Conservation (phyloP, 2,888 invertebrate genomes). For the Sinopyrophorus schimmeli region DNA sequence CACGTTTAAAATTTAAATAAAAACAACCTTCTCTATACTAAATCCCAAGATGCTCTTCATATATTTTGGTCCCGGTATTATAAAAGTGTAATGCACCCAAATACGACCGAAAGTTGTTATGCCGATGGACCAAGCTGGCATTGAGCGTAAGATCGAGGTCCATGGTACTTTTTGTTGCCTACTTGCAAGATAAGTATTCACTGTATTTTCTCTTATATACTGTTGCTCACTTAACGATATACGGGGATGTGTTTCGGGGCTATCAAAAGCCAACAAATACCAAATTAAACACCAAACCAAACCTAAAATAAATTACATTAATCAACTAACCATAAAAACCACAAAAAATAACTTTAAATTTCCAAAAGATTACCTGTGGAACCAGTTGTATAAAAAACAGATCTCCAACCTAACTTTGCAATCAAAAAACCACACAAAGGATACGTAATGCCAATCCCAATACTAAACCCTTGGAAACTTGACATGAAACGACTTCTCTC, state of each 20-base stretch:
- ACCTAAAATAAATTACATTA: slow-evolving; percentile 36
- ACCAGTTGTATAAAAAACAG: slow-evolving; percentile 72
- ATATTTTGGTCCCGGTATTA: slow-evolving; percentile 70
- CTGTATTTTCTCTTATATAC: slow-evolving; percentile 66
- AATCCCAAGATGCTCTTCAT: slow-evolving; percentile 72
- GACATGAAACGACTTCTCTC: slow-evolving; percentile 76
- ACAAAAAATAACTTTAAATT: neutral
- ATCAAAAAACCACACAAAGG: slow-evolving; percentile 72
- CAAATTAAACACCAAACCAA: slow-evolving; percentile 68
- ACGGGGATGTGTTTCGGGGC: slow-evolving; percentile 68
- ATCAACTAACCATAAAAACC: neutral
- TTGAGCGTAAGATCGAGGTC: slow-evolving; percentile 64
- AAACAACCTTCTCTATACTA: slow-evolving; percentile 63
- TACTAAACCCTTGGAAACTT: slow-evolving; percentile 75
- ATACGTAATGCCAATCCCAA: slow-evolving; percentile 73
- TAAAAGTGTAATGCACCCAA: slow-evolving; percentile 75
- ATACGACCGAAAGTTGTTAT: slow-evolving; percentile 75
- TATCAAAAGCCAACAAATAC: slow-evolving; percentile 70
- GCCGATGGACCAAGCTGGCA: slow-evolving; percentile 71
- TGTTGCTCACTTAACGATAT: slow-evolving; percentile 66
- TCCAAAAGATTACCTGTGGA: slow-evolving; percentile 57
- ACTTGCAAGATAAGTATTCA: slow-evolving; percentile 57
- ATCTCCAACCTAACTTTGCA: slow-evolving; percentile 68
- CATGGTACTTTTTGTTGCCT: slow-evolving; percentile 65
- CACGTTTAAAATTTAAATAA: slow-evolving; percentile 3